Percentiles rank a stretch among this genome's conserved stretches.
These are phyloP conservation scores for Tipula lateralis DNA, from an alignment of 2,888 invertebrate species.

Conservation along the genomic window DNA sequence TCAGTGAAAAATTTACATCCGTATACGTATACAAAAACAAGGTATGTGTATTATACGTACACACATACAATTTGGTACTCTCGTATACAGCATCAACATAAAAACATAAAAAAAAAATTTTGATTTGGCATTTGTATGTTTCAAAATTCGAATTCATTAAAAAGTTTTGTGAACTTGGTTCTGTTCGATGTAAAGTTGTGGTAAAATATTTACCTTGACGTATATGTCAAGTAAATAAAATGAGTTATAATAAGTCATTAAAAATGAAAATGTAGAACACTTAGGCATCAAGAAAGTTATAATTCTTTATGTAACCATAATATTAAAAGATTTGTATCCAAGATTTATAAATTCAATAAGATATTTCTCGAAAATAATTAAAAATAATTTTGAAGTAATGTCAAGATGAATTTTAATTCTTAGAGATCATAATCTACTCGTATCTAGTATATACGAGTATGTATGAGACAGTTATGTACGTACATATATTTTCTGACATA, in stretches of 20 bases:
- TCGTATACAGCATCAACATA: background rate
- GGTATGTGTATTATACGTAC: background rate
- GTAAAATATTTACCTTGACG: constrained; percentile 11
- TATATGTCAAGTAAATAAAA: background rate
- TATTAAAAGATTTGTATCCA: background rate
- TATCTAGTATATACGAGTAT: too few relatives aligned
- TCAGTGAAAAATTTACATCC: constrained; percentile 9
- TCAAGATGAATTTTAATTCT: background rate
- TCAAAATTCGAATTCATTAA: background rate
- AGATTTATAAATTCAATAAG: background rate
- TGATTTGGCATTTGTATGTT: background rate
- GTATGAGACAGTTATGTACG: background rate
- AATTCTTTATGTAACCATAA: background rate
- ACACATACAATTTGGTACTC: background rate
- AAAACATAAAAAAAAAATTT: background rate
- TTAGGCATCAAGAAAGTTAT: background rate
- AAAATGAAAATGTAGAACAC: background rate
- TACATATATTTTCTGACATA: too few relatives aligned
- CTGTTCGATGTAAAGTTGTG: background rate
- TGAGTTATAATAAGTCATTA: background rate
- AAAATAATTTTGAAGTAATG: background rate
- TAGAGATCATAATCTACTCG: too few relatives aligned
- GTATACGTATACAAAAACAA: background rate
- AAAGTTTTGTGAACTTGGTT: background rate
- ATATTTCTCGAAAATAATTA: background rate